Evolutionary conservation across 2,888 invertebrate species (phyloP), one percentile per base, ranked within the genome.

Genomic region (Drosophila melanosoma): DNA sequence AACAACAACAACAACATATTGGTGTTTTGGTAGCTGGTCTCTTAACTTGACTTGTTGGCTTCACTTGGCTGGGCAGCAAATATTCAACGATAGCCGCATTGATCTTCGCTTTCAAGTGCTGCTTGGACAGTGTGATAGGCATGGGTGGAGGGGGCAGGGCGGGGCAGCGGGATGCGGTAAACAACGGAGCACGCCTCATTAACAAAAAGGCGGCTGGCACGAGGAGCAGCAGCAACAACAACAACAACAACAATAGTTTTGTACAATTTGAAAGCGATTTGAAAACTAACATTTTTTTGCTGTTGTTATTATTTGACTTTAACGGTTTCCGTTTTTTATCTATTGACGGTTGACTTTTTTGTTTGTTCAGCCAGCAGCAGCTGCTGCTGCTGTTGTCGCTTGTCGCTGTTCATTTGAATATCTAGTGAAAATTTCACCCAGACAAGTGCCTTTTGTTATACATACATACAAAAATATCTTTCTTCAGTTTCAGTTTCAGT

Each of bases 321-420:
- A 87, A 87, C 87, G 89, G 90, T 90, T 87, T 89, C 90, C 87
- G 87, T 87, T 87, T 87, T 87, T 89, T 89, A 69, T 88, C 67
- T 78, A 73, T 81, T 76, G 66, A 63, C 68, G 74, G 78, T 77
- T 77, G 78, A 81, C 78, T 72, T 66, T 79, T 87, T 86, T 86
- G 81, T 87, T 87, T 87, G 78, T 69, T 79, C 69, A 78, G 78
- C 63, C 83, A 81, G 48, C 75, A 49, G 32, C 64, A 52, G 26
- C 65, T 29, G 40, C 32, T 56, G 68, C 48, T 74, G 68, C 53
- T 77, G 81, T 33, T 63, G 53, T 45, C 49, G 38, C 36, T 29
- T 63, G 66, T 70, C 74, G 65, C 58, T 76, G 72, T 82, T 87
- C 75, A 88, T 89, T 90, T 90, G 79, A 90, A 90, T 88, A 90